These are phyloP conservation scores for Apamea crenata DNA, from an alignment of 2,888 invertebrate genomes.

Conservation along the genomic window DNA sequence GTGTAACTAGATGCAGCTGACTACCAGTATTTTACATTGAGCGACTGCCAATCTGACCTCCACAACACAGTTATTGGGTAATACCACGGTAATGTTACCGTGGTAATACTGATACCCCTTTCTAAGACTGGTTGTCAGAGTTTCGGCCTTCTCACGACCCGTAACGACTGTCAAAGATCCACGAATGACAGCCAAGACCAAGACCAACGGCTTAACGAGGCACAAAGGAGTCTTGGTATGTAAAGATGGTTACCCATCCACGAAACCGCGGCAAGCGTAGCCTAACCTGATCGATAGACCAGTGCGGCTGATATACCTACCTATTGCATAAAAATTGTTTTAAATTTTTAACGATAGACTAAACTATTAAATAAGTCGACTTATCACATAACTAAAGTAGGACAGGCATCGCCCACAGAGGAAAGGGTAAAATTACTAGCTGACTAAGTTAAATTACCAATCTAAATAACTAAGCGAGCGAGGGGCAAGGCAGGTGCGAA, in stretches of 20 bases:
- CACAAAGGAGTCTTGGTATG: neutral
- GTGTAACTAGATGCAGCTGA: neutral
- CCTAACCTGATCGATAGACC: neutral
- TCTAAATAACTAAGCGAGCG: constrained; percentile 33
- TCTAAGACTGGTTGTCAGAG: too few species aligned
- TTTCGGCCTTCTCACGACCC: too few species aligned
- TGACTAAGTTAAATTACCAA: constrained; percentile 30
- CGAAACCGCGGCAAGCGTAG: neutral
- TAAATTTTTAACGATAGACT: neutral
- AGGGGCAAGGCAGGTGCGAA: constrained; percentile 35
- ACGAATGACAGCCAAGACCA: neutral
- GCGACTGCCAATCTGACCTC: neutral
- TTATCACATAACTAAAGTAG: neutral
- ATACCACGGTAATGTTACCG: too few species aligned
- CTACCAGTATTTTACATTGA: neutral
- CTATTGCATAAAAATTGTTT: neutral
- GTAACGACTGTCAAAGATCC: too few species aligned
- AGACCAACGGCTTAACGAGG: neutral
- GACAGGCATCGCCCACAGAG: constrained; percentile 9
- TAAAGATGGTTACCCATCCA: neutral
- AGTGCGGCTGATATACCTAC: neutral
- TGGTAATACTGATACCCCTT: too few species aligned
- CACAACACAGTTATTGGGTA: neutral
- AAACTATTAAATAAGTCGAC: constrained; percentile 3
- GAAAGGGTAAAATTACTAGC: neutral